These are phyloP conservation scores for Tanypteryx hageni DNA, from an alignment of 2,888 invertebrate species.

Conservation along the genomic window DNA sequence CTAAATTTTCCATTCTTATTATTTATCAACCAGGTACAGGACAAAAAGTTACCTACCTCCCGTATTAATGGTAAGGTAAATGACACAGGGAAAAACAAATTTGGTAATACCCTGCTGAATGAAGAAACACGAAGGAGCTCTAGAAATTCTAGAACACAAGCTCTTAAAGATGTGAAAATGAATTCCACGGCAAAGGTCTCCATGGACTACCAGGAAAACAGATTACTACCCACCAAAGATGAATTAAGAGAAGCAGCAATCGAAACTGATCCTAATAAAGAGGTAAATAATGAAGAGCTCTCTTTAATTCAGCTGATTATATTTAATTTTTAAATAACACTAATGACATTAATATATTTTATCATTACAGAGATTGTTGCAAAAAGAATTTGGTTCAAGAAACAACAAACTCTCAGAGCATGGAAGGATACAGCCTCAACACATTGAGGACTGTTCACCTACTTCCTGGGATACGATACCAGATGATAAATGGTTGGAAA, in stretches of 20 bases:
- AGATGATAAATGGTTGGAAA: constrained; percentile 52
- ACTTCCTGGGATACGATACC: constrained; percentile 33
- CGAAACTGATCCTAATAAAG: neutral
- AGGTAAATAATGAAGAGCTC: neutral
- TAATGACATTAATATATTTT: too few species aligned
- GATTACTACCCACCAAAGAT: neutral
- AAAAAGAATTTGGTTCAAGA: neutral
- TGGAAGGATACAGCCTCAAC: neutral
- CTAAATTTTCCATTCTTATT: neutral
- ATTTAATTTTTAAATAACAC: too few species aligned
- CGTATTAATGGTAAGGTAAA: neutral
- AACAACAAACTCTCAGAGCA: neutral
- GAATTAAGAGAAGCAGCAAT: neutral
- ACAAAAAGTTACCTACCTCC: neutral
- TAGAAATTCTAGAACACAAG: constrained; percentile 5
- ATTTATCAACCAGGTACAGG: neutral
- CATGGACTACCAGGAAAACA: neutral
- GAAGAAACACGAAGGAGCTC: constrained; percentile 2
- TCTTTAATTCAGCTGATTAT: too few species aligned
- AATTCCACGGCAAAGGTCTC: neutral
- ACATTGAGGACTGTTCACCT: neutral
- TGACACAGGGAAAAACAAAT: neutral
- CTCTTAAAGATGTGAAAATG: neutral
- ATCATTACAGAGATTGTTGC: neutral
- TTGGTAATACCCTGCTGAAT: neutral